These are phyloP conservation scores for Sporophila hypoxantha DNA, from an alignment of 2,113 vertebrate species.

Conservation along the genomic window DNA sequence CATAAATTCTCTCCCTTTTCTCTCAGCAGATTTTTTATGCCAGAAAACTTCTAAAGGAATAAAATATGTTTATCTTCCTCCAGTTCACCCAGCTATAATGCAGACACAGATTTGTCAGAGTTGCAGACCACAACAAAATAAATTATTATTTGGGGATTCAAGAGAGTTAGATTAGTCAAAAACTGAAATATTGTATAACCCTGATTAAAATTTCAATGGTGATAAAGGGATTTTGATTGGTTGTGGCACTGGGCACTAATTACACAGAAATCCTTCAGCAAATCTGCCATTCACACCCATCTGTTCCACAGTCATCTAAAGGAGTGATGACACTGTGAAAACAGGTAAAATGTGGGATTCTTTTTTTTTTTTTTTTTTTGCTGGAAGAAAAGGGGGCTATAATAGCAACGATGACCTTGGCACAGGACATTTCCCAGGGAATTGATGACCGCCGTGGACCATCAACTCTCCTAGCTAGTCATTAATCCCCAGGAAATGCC, in stretches of 20 bases:
- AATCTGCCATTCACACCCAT: not conserved
- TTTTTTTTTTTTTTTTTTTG: not conserved
- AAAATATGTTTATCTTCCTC: constrained; percentile 16
- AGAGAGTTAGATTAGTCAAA: not conserved
- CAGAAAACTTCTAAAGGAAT: constrained; percentile 29
- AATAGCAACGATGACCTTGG: constrained; percentile 32
- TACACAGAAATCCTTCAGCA: not conserved
- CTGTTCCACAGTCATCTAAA: not conserved
- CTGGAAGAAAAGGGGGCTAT: not conserved
- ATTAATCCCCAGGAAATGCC: constrained; percentile 47
- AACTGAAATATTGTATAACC: not conserved
- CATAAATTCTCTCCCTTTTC: constrained; percentile 9
- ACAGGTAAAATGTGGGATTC: constrained; percentile 15
- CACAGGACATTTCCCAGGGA: constrained; percentile 10
- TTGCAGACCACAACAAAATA: not conserved
- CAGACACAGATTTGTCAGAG: not conserved
- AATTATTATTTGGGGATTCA: not conserved
- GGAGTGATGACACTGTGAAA: constrained; percentile 9
- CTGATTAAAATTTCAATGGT: not conserved
- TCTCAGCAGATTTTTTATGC: not conserved
- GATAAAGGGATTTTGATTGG: not conserved
- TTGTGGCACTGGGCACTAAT: not conserved
- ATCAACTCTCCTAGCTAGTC: constrained; percentile 28
- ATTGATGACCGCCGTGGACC: constrained; percentile 29
- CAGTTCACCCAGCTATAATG: not conserved